Conservation (phyloP, 2,888 invertebrate species). For the Meghimatium bilineatum region DNA sequence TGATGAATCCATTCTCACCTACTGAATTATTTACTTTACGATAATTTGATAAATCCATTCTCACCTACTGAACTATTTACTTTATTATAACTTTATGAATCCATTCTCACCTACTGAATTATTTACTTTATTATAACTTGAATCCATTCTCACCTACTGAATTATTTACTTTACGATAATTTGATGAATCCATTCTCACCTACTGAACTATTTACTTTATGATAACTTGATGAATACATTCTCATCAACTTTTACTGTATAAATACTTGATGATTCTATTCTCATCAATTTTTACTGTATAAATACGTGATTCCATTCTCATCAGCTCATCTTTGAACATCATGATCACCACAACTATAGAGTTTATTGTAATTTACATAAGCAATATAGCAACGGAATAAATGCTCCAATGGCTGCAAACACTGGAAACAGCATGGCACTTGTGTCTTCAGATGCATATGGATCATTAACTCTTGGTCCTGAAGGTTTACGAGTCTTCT, state of each 20-base stretch:
- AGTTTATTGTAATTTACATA: constrained; percentile 89
- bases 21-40: too few species aligned
- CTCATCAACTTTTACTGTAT: neutral
- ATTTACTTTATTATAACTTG: too few species aligned
- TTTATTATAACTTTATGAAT: too few species aligned
- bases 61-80: too few species aligned
- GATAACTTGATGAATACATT: too few species aligned
- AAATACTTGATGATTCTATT: neutral
- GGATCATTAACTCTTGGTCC: constrained; percentile 95
- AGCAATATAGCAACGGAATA: constrained; percentile 93
- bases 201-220: too few species aligned
- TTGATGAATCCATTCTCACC: too few species aligned
- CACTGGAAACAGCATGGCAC: constrained; percentile 91
- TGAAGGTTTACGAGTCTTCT: constrained; percentile 79
- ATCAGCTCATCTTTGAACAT: neutral
- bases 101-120: too few species aligned
- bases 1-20: too few species aligned
- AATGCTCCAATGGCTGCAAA: constrained; percentile 96
- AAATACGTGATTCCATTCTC: neutral
- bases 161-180: too few species aligned
- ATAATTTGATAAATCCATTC: too few species aligned
- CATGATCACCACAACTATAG: neutral
- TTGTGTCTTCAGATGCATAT: constrained; percentile 82
- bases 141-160: too few species aligned
- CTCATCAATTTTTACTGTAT: neutral